Evolutionary conservation across 2,113 vertebrate genomes (phyloP), one percentile per base, ranked within the genome.

Genomic region (Pluvialis apricaria): DNA sequence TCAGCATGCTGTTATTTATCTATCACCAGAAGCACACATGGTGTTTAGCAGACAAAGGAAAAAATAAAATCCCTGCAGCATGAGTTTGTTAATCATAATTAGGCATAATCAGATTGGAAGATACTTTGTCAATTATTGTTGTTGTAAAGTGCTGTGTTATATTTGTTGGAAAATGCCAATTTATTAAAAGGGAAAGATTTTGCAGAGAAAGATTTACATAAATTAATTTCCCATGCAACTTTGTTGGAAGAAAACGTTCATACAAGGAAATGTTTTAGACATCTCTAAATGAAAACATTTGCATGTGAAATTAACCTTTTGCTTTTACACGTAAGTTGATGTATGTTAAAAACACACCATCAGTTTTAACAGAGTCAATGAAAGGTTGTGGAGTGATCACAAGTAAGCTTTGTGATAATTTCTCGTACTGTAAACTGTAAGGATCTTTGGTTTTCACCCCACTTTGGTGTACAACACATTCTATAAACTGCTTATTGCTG

Each of bases 1-100:
- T 91, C 91, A 77, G 70, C 45, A 11, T 57, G 36, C 70, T 87
- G 70, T 77, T 94, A 84, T 91, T 94, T 96, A 87, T 93, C 80
- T 82, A 44, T 51, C 86, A 92, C 66, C 78, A 89, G 77, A 91
- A 92, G 49, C 58, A 77, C 78, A 62, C 62, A 80, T 55, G 84
- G 38, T 62, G 38, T 31, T 94, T 66, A 94, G 32, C 19, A 96
- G 84, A 90, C n/a, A 95, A 89, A 91, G 64, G 49, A 38, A 82
- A 94, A 80, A 86, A 80, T 36, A 51, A 76, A 91, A 90, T 3
- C 49, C 78, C 54, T 54, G 11, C n/a, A 82, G 55, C 64, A 57
- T 16, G 38, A 78, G 31, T 88, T 73, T 92, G 66, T 54, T 95
- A 91, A 71, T 83, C 68, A 55, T 79, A 94, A 86, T 90, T 80